phyloP scores from a whole-genome alignment of 2,113 vertebrate species.

The Polypterus senegalus region DNA sequence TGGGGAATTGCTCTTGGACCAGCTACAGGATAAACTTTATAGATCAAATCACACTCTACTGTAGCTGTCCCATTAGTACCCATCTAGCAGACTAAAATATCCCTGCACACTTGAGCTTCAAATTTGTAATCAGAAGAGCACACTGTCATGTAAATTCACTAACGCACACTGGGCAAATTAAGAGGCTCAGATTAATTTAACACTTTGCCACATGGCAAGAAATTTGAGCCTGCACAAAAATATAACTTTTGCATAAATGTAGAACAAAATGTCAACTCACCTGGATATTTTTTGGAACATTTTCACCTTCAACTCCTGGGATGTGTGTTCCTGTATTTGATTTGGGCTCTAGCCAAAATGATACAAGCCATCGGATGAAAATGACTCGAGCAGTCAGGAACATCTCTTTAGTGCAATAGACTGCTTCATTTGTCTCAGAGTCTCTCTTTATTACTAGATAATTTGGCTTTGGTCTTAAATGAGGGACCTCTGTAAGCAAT shows the following conservation, averaged over 20 bases:
- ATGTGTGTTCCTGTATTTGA: constrained; percentile 75
- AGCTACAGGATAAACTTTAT: no score
- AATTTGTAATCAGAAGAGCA: no score
- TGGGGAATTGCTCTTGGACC: no score
- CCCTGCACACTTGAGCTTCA: no score
- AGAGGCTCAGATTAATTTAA: no score
- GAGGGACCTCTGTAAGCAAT: constrained; percentile 68
- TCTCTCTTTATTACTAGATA: constrained; percentile 84
- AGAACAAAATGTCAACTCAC: constrained; percentile 31
- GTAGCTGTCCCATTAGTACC: no score
- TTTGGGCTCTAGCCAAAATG: constrained; percentile 95
- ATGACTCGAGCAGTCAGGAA: constrained; percentile 92
- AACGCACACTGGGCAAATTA: no score
- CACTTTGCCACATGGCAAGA: neutral
- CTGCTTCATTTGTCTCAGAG: constrained; percentile 73
- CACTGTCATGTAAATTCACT: no score
- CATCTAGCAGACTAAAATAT: no score
- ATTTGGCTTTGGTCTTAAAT: constrained; percentile 85
- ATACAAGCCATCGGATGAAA: constrained; percentile 96
- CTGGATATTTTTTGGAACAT: constrained; percentile 96
- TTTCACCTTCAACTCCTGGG: constrained; percentile 92
- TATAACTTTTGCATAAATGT: neutral
- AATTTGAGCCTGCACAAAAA: neutral
- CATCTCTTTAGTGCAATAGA: constrained; percentile 94
- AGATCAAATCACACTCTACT: no score